Base-by-base conservation (phyloP, 2,113 vertebrate species). In the Sinocyclocheilus maitianheensis region DNA sequence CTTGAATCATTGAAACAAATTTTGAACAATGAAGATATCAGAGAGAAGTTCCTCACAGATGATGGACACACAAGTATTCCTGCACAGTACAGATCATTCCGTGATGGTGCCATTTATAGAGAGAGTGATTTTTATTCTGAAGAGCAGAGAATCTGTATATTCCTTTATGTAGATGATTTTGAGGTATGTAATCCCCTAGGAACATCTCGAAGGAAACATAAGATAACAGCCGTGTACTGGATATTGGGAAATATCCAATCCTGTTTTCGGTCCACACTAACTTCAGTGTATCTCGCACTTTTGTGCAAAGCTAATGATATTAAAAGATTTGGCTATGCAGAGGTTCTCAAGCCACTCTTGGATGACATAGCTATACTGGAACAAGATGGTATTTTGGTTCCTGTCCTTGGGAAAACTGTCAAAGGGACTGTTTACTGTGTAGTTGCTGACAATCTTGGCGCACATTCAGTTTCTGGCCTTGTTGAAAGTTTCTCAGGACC, bases 121-220 rank as follows among this genome's bases (percentile, higher is more conserved):
- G 75, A 77, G 24, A 77, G 26, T 30, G 16, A 8, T 24, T 78
- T 87, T 53, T 78, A 53, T 10, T 46, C 16, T 75, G 63, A 53
- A n/a, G 30, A 81, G 34, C 30, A 43, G 6, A 77, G 26, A 24
- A 24, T 88, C 18, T 12, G 24, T 8, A 3, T 88, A 5, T 14
- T 81, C 20, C 78, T 88, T 5, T 88, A 87, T 24, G 20, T 87
- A 37, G 76, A 87, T 87, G 86, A 87, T 26, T 87, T 85, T 63
- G 86, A 87, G 30, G 43, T 88, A 7, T 83, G 78, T 5, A 88
- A 85, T 37, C 87, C 83, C 26, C 26, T 85, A 14, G 83, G 75
- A 10, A 85, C 77, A 51, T 85, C 84, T 24, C 4, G 75, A 14
- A 88, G 84, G 22, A 88, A 81, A 24, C 86, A 87, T 60, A 84